A percentile compares a stretch with the other conserved stretches of the same genome.
phyloP scores from a whole-genome alignment of 1,140 invertebrate genomes.

The Achroia grisella region DNA sequence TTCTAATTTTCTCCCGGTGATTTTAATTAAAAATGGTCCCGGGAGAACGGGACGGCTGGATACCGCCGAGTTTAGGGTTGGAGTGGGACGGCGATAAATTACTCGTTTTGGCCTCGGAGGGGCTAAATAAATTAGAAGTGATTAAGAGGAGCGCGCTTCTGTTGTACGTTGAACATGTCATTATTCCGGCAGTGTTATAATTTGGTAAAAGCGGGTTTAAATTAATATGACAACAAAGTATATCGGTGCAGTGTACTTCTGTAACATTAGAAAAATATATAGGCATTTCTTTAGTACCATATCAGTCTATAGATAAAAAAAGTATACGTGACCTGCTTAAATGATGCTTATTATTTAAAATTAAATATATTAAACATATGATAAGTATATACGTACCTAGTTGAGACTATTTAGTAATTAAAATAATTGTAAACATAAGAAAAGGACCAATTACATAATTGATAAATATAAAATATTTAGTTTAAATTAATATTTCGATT shows the following conservation, averaged over 20 bases:
- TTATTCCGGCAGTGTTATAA: constrained; percentile 43
- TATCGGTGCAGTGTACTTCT: not conserved
- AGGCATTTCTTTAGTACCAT: no score
- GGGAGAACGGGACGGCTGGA: constrained; percentile 41
- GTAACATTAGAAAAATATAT: constrained; percentile 8
- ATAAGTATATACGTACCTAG: no score
- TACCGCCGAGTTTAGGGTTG: constrained; percentile 25
- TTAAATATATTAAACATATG: no score
- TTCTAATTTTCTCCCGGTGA: constrained; percentile 71
- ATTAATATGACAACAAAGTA: constrained; percentile 15
- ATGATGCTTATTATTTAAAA: no score
- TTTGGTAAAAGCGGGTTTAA: constrained; percentile 32
- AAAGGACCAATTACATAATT: no score
- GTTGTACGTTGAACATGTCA: constrained; percentile 43
- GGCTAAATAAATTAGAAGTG: constrained; percentile 72
- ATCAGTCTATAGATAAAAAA: no score
- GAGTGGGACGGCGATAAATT: constrained; percentile 62
- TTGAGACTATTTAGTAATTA: no score
- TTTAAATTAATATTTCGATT: no score
- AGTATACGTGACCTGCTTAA: no score
- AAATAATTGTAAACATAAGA: no score
- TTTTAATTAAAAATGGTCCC: constrained; percentile 74
- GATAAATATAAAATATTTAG: no score
- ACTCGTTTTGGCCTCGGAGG: constrained; percentile 49
- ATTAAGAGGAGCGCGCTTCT: constrained; percentile 67